Evolutionary conservation across 2,888 invertebrate species (phyloP).

Genomic region (Aricia artaxerxes): DNA sequence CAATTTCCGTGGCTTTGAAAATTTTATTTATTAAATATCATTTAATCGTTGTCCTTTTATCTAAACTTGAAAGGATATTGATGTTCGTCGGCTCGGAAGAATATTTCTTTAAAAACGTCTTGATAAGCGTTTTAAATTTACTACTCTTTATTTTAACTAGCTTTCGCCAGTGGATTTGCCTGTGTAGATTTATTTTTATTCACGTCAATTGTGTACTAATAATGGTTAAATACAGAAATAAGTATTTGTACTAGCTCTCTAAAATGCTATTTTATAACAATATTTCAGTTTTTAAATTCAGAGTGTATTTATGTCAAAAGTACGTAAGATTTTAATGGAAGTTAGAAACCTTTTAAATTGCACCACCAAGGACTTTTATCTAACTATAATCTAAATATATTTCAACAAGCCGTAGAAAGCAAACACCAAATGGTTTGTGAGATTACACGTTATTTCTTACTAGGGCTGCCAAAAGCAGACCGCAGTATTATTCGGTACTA

Average conservation of each 20-base stretch:
- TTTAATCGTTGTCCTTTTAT: slow-evolving; percentile 27
- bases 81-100: background rate
- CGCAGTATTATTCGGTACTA: background rate
- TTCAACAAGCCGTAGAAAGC: slow-evolving; percentile 51
- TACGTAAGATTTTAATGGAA: background rate
- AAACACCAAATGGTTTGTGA: slow-evolving; percentile 72
- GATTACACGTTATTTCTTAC: slow-evolving; percentile 54
- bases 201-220: background rate
- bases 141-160: background rate
- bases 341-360: background rate
- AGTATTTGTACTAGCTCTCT: background rate
- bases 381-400: slow-evolving; percentile 14
- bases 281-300: background rate
- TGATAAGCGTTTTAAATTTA: background rate
- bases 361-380: background rate
- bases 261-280: background rate
- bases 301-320: background rate
- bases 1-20: slow-evolving; percentile 29
- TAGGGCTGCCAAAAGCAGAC: background rate
- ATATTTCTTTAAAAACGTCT: background rate
- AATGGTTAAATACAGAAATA: background rate
- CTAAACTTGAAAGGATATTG: slow-evolving; percentile 11
- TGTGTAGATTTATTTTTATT: too few species aligned
- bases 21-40: slow-evolving; percentile 26
- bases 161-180: too few species aligned